Evolutionary conservation across 2,888 invertebrate species (phyloP).

Genomic region (Cataglyphis cursor): DNA sequence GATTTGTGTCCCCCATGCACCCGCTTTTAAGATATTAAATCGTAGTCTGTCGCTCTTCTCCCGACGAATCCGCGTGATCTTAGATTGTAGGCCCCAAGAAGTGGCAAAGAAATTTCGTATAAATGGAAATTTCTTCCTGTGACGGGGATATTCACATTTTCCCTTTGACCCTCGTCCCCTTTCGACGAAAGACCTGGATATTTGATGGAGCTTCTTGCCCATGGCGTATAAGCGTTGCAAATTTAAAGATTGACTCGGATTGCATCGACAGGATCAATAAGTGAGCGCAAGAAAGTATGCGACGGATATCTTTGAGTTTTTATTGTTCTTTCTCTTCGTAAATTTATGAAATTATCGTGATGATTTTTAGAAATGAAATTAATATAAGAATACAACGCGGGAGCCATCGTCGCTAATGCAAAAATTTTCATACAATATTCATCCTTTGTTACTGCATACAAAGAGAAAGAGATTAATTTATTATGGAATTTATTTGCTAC

Average conservation of each 20-base stretch:
- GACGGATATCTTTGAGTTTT: background rate
- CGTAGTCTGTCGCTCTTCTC: constrained; percentile 37
- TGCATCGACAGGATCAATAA: constrained; percentile 18
- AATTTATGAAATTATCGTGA: background rate
- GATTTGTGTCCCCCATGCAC: constrained; percentile 11
- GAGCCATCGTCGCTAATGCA: background rate
- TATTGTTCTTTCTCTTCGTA: background rate
- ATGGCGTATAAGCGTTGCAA: constrained; percentile 43
- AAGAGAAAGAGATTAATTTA: background rate
- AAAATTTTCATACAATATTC: background rate
- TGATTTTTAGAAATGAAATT: background rate
- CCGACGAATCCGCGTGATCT: constrained; percentile 8
- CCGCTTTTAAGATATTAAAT: constrained; percentile 53
- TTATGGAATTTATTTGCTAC: background rate
- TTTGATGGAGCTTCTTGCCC: constrained; percentile 37
- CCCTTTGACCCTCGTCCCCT: constrained; percentile 33
- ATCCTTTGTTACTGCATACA: background rate
- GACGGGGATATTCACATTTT: constrained; percentile 34
- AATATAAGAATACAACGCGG: background rate
- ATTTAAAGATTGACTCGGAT: constrained; percentile 48
- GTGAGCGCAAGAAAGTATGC: background rate
- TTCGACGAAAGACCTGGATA: constrained; percentile 38
- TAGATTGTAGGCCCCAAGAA: background rate
- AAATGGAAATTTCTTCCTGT: constrained; percentile 28
- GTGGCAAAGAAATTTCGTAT: constrained; percentile 29